A percentile compares a stretch with the other conserved stretches of the same genome.
Conservation (phyloP, 1,140 invertebrate species). For the Pissodes strobi region DNA sequence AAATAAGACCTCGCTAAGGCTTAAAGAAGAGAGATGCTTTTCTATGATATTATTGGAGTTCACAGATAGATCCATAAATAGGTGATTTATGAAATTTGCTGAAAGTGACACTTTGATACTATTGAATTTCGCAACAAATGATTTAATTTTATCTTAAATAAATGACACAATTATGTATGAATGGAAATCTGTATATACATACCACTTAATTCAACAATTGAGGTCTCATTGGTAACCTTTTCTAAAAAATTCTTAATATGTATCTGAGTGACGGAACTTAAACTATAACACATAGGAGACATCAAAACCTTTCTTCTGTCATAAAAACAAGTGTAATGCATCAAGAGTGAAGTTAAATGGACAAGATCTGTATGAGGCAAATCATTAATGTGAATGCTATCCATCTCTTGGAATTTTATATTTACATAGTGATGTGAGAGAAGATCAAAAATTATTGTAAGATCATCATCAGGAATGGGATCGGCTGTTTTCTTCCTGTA, state of each 20-base stretch:
- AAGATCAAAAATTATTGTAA: slow-evolving; percentile 43
- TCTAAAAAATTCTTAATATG: slow-evolving; percentile 48
- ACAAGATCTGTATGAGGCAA: slow-evolving; percentile 39
- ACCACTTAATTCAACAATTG: slow-evolving; percentile 41
- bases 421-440: slow-evolving; percentile 45
- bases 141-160: too few relatives aligned
- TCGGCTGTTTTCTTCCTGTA: slow-evolving; percentile 32
- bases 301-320: slow-evolving; percentile 45
- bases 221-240: slow-evolving; percentile 40
- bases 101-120: too few relatives aligned
- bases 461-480: slow-evolving; percentile 27
- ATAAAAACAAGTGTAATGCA: slow-evolving; percentile 51
- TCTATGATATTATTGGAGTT: too few relatives aligned
- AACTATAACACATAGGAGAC: slow-evolving; percentile 44
- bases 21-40: too few relatives aligned
- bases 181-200: slow-evolving; percentile 29
- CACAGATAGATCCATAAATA: too few relatives aligned
- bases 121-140: too few relatives aligned
- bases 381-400: slow-evolving; percentile 39
- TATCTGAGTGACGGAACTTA: slow-evolving; percentile 43
- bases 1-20: too few relatives aligned
- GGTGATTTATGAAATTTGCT: too few relatives aligned
- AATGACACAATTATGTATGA: not conserved
- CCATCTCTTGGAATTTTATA: slow-evolving; percentile 37
- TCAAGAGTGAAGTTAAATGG: slow-evolving; percentile 46